These are phyloP conservation scores for Anthopleura xanthogrammica DNA, from an alignment of 92 coral and sea anemone species.

Conservation along the genomic window DNA sequence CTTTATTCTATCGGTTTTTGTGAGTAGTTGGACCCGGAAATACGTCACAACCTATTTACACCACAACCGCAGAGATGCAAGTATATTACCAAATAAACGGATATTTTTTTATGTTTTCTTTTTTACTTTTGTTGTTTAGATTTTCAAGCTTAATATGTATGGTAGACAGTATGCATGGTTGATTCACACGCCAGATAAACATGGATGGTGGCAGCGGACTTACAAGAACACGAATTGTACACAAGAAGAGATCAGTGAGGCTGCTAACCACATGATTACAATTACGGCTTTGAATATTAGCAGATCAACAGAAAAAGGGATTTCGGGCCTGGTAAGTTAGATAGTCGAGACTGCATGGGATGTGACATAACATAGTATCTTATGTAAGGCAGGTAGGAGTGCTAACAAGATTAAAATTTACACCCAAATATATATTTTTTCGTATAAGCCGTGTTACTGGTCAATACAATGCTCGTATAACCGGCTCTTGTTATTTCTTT, in stretches of 20 bases:
- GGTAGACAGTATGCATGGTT: slow-evolving; percentile 76
- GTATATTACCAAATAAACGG: too few relatives aligned
- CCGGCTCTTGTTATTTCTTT: too few relatives aligned
- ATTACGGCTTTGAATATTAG: slow-evolving; percentile 53
- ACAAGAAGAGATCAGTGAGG: slow-evolving; percentile 44
- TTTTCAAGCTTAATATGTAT: slow-evolving; percentile 51
- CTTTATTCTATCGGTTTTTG: too few relatives aligned
- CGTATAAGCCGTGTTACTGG: too few relatives aligned
- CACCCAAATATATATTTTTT: too few relatives aligned
- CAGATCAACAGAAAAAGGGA: slow-evolving; percentile 23
- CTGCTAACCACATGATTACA: slow-evolving; percentile 57
- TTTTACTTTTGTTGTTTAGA: slow-evolving; percentile 13
- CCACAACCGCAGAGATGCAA: too few relatives aligned
- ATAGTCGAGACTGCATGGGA: neutral
- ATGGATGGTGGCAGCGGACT: slow-evolving; percentile 78
- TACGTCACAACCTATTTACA: too few relatives aligned
- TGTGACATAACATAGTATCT: neutral
- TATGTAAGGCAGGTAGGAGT: too few relatives aligned
- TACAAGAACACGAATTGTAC: slow-evolving; percentile 34
- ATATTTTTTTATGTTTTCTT: neutral
- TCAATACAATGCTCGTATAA: too few relatives aligned
- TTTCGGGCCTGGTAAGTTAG: slow-evolving; percentile 68
- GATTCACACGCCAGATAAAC: slow-evolving; percentile 67
- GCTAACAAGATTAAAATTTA: too few relatives aligned
- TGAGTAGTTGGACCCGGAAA: too few relatives aligned